Evolutionary conservation across 2,797 vertebrate species (phyloP).

Genomic region (Sebastes steindachneri): DNA sequence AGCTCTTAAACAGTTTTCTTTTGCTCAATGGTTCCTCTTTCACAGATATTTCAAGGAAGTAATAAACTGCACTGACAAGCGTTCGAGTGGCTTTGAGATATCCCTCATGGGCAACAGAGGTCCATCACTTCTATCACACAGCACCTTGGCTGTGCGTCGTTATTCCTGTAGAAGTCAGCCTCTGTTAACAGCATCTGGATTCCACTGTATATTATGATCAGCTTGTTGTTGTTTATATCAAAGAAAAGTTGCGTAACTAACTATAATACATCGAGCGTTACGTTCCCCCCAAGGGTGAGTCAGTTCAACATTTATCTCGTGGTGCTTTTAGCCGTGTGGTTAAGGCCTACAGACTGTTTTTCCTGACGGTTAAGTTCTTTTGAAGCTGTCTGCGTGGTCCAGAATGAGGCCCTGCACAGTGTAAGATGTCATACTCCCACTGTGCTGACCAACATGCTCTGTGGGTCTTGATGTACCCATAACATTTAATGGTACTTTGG

Average conservation of each 20-base stretch:
- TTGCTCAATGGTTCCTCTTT: slow-evolving; percentile 77
- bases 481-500: slow-evolving; percentile 88
- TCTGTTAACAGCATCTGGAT: slow-evolving; percentile 34
- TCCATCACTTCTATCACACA: slow-evolving; percentile 66
- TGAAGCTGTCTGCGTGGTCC: slow-evolving; percentile 81
- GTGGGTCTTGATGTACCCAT: slow-evolving; percentile 84
- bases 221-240: slow-evolving; percentile 68
- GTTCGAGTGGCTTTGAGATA: slow-evolving; percentile 72
- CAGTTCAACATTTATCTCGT: slow-evolving; percentile 56
- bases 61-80: slow-evolving; percentile 81
- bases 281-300: slow-evolving; percentile 32
- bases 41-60: slow-evolving; percentile 83
- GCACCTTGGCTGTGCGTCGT: slow-evolving; percentile 31
- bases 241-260: slow-evolving; percentile 56
- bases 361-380: slow-evolving; percentile 76
- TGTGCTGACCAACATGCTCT: slow-evolving; percentile 83
- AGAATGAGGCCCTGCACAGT: slow-evolving; percentile 84
- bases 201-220: slow-evolving; percentile 46
- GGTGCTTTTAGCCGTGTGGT: slow-evolving; percentile 59
- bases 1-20: slow-evolving; percentile 77
- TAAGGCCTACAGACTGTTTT: slow-evolving; percentile 68
- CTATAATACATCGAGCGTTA: slow-evolving; percentile 35
- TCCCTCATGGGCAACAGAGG: slow-evolving; percentile 72
- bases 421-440: slow-evolving; percentile 86
- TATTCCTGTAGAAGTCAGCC: slow-evolving; percentile 49